These are phyloP conservation scores for Tachycineta bicolor DNA, from an alignment of 2,113 vertebrate genomes.

Conservation along the genomic window DNA sequence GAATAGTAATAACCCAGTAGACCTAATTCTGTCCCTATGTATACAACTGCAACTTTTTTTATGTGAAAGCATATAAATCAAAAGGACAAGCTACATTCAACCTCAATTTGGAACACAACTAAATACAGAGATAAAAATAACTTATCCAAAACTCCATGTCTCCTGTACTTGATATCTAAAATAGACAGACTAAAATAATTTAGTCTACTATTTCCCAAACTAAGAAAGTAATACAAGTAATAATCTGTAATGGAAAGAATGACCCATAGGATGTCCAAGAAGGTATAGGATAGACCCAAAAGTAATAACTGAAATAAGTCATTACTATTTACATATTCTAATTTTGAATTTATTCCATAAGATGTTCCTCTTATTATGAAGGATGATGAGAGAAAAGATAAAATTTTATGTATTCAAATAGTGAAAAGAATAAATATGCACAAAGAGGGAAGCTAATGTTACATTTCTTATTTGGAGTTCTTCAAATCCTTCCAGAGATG, in stretches of 20 bases:
- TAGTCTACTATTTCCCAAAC: background rate
- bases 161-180: background rate
- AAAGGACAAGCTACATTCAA: background rate
- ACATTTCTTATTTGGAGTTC: background rate
- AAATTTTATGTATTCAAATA: background rate
- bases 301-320: background rate
- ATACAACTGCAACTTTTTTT: background rate
- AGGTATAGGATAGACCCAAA: background rate
- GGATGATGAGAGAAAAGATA: background rate
- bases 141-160: background rate
- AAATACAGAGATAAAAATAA: background rate
- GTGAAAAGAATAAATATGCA: background rate
- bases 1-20: background rate
- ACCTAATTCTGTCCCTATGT: background rate
- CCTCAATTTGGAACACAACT: background rate
- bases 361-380: background rate
- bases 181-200: background rate
- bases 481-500: background rate
- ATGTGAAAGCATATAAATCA: background rate
- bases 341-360: background rate
- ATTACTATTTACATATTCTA: background rate
- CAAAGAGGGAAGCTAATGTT: background rate
- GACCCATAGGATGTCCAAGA: background rate
- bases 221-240: background rate
- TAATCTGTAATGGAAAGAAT: background rate